phyloP scores from a whole-genome alignment of 2,888 invertebrate species.

The Drosophila mercatorum region DNA sequence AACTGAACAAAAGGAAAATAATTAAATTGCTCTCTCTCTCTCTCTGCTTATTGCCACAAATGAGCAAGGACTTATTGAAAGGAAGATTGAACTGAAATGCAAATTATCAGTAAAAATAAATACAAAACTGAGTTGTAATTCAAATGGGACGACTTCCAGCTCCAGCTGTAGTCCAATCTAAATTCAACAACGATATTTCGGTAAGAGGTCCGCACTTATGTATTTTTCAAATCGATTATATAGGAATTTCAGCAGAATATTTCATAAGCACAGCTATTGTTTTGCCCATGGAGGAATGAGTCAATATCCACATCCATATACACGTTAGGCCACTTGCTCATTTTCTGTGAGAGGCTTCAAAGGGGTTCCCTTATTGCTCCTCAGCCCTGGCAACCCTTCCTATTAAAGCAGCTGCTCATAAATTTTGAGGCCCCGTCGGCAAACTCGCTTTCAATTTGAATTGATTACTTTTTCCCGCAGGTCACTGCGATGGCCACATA shows the following conservation, averaged over 20 bases:
- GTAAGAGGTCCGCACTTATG: background rate
- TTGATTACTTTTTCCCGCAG: conserved; percentile 63
- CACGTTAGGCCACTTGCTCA: conserved; percentile 20
- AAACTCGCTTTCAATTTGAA: conserved; percentile 61
- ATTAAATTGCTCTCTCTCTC: conserved; percentile 2
- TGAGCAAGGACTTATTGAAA: conserved; percentile 38
- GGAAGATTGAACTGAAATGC: conserved; percentile 14
- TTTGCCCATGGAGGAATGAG: background rate
- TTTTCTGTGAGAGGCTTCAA: conserved; percentile 49
- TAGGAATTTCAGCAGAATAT: conserved; percentile 34
- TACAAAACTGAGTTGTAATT: background rate
- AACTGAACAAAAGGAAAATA: conserved; percentile 21
- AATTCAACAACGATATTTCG: background rate
- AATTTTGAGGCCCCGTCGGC: conserved; percentile 45
- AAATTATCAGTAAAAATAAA: conserved; percentile 9
- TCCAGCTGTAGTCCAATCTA: background rate
- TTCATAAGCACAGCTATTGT: conserved; percentile 29
- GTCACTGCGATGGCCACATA: conserved; percentile 30
- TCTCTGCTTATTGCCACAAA: conserved; percentile 36
- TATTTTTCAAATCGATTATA: conserved; percentile 20
- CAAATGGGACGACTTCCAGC: background rate
- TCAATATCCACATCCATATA: conserved; percentile 4
- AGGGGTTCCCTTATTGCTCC: conserved; percentile 42
- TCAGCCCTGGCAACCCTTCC: conserved; percentile 14
- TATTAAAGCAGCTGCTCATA: conserved; percentile 48